Percentiles rank a stretch among this genome's conserved stretches.
Conservation (phyloP, 2,888 invertebrate species). For the Stegophylla sp. region DNA sequence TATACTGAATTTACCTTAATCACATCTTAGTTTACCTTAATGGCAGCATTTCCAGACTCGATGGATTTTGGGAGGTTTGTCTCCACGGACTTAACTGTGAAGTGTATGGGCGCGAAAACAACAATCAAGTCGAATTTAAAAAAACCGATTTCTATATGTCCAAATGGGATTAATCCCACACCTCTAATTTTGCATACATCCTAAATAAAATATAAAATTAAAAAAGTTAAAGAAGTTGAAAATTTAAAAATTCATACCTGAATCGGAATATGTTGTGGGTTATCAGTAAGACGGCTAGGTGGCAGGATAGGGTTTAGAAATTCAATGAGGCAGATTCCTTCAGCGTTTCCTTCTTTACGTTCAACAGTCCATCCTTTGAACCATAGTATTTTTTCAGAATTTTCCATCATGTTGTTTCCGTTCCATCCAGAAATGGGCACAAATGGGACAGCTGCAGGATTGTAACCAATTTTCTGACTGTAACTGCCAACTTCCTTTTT, state of each 20-base stretch:
- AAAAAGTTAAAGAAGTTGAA: slow-evolving; percentile 30
- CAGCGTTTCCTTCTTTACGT: slow-evolving; percentile 91
- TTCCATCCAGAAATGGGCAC: slow-evolving; percentile 99
- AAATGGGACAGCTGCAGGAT: slow-evolving; percentile 94
- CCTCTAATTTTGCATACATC: slow-evolving; percentile 99
- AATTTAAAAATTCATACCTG: too few species aligned
- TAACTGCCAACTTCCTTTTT: slow-evolving; percentile 97
- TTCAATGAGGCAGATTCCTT: slow-evolving; percentile 94
- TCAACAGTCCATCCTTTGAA: slow-evolving; percentile 88
- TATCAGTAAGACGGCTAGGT: slow-evolving; percentile 93
- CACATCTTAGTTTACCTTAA: slow-evolving; percentile 99
- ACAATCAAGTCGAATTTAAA: slow-evolving; percentile 95
- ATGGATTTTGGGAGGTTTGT: slow-evolving; percentile 99
- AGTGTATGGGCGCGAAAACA: slow-evolving; percentile 93
- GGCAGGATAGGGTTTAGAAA: slow-evolving; percentile 96
- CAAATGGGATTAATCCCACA: slow-evolving; percentile 99
- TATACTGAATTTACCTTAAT: slow-evolving; percentile 72
- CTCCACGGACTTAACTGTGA: slow-evolving; percentile 99
- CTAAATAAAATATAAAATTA: slow-evolving; percentile 70
- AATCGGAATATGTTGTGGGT: slow-evolving; percentile 96
- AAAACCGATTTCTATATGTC: slow-evolving; percentile 98
- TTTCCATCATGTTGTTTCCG: slow-evolving; percentile 99
- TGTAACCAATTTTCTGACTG: slow-evolving; percentile 99
- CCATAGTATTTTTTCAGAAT: slow-evolving; percentile 94
- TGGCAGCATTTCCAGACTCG: slow-evolving; percentile 87